These are phyloP conservation scores for Meliscaeva auricollis DNA, from an alignment of 2,888 invertebrate genomes.

Conservation along the genomic window DNA sequence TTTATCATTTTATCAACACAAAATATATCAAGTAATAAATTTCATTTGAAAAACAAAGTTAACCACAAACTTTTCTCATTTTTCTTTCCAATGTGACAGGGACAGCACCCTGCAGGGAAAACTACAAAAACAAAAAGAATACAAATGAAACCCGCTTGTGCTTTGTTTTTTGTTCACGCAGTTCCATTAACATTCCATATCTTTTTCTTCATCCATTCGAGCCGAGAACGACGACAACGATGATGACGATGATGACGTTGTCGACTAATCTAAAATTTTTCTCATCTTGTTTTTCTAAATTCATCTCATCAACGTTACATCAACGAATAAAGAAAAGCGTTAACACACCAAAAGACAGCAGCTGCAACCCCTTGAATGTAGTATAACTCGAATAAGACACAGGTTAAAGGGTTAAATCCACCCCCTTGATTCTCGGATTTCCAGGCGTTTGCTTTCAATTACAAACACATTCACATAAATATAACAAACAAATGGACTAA, in stretches of 20 bases:
- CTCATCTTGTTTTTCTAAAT: constrained; percentile 33
- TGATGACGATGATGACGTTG: background rate
- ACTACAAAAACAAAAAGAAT: background rate
- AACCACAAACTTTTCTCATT: constrained; percentile 68
- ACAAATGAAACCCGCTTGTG: background rate
- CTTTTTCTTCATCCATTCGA: constrained; percentile 8
- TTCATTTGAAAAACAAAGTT: constrained; percentile 71
- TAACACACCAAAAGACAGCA: constrained; percentile 35
- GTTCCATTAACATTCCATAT: constrained; percentile 39
- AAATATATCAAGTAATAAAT: constrained; percentile 68
- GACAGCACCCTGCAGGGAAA: constrained; percentile 19
- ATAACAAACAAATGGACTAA: constrained; percentile 29
- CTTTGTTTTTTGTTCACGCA: constrained; percentile 54
- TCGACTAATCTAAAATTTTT: constrained; percentile 18
- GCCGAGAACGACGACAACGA: background rate
- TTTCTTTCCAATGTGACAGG: constrained; percentile 67
- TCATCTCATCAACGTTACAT: constrained; percentile 68
- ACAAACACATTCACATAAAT: constrained; percentile 66
- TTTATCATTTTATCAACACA: constrained; percentile 65
- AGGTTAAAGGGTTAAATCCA: constrained; percentile 73
- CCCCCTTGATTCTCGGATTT: constrained; percentile 50
- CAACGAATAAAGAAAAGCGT: constrained; percentile 54
- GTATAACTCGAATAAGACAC: constrained; percentile 3
- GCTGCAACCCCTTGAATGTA: constrained; percentile 13
- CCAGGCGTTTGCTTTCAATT: constrained; percentile 75